These are phyloP conservation scores for Chauna torquata DNA, from an alignment of 2,113 vertebrate species.

Conservation along the genomic window DNA sequence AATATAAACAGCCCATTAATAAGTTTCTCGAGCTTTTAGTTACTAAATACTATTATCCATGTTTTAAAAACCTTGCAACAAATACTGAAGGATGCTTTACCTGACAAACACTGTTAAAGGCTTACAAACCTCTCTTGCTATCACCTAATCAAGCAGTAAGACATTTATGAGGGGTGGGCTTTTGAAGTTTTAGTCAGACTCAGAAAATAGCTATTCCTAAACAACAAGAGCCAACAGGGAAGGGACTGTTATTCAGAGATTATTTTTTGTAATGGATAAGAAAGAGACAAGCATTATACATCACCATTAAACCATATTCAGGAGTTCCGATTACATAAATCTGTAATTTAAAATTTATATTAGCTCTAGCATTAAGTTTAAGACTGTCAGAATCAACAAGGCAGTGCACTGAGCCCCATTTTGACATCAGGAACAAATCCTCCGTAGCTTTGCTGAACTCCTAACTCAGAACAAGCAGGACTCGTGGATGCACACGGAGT, in stretches of 20 bases:
- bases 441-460: background rate
- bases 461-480: background rate
- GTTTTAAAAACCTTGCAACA: background rate
- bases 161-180: background rate
- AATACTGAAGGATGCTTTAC: background rate
- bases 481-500: background rate
- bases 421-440: background rate
- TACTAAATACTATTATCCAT: background rate
- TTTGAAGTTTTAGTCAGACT: background rate
- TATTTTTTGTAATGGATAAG: background rate
- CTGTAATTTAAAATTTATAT: background rate
- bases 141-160: background rate
- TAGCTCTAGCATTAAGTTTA: background rate
- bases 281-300: background rate
- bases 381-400: background rate
- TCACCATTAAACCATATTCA: background rate
- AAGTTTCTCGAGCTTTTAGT: conserved; percentile 7
- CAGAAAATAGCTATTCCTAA: background rate
- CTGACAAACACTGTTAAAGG: background rate
- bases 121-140: background rate
- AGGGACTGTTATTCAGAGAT: background rate
- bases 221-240: background rate
- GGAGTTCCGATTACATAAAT: background rate
- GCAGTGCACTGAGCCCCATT: background rate
- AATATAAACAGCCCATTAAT: conserved; percentile 18